These are phyloP conservation scores for Tupaia tana DNA, from an alignment of 2,113 vertebrate species.

Conservation along the genomic window DNA sequence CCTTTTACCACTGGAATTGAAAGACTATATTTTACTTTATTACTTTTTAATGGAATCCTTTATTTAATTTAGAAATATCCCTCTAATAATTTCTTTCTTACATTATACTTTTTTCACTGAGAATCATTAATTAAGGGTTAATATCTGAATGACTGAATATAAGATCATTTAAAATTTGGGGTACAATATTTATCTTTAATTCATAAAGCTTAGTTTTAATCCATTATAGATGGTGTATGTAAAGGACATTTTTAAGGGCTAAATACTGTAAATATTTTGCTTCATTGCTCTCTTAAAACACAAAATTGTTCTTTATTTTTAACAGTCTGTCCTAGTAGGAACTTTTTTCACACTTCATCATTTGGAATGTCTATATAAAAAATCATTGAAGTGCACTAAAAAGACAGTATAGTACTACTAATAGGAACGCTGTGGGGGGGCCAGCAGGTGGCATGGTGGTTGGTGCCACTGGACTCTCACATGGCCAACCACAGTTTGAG, in stretches of 20 bases:
- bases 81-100: not conserved
- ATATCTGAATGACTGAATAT: not conserved
- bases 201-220: not conserved
- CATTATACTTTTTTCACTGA: not conserved
- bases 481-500: too few species aligned
- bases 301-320: not conserved
- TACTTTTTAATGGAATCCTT: not conserved
- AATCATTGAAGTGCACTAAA: conserved; percentile 75
- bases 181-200: not conserved
- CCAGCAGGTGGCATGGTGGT: too few species aligned
- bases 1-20: not conserved
- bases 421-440: not conserved
- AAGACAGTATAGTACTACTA: conserved; percentile 86
- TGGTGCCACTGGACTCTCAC: too few species aligned
- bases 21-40: not conserved
- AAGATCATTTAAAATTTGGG: not conserved
- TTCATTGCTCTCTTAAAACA: not conserved
- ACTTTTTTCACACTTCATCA: conserved; percentile 87
- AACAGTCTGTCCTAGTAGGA: conserved; percentile 84
- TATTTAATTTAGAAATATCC: not conserved
- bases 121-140: not conserved
- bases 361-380: conserved; percentile 81
- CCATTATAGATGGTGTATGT: not conserved
- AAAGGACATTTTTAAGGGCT: not conserved
- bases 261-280: not conserved